Percentiles rank a stretch among this genome's conserved stretches.
phyloP scores from a whole-genome alignment of 2,113 vertebrate genomes.

The Gobius niger region DNA sequence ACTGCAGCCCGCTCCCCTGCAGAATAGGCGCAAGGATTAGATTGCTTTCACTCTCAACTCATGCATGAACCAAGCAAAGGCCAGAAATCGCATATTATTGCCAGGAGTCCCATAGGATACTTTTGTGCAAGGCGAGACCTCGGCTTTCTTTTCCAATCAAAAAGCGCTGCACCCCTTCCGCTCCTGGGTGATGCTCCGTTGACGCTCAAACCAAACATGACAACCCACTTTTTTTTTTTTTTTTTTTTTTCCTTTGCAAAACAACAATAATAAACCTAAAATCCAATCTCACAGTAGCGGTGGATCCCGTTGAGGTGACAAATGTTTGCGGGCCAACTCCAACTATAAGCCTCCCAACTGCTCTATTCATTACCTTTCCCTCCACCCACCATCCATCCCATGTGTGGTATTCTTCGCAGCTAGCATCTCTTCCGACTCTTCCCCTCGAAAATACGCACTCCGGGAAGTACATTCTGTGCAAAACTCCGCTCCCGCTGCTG shows the following conservation, averaged over 20 bases:
- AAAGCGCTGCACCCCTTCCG: slow-evolving; percentile 21
- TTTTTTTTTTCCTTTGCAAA: slow-evolving; percentile 54
- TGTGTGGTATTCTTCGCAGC: slow-evolving; percentile 62
- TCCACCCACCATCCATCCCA: slow-evolving; percentile 4
- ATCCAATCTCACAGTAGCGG: slow-evolving; percentile 72
- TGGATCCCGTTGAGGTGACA: slow-evolving; percentile 70
- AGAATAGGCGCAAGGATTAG: slow-evolving; percentile 40
- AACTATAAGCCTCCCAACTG: slow-evolving; percentile 61
- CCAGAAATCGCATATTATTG: slow-evolving; percentile 48
- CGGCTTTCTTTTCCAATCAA: slow-evolving; percentile 23
- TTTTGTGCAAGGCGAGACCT: slow-evolving; percentile 19
- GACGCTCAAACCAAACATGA: slow-evolving; percentile 30
- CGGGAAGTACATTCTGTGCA: slow-evolving; percentile 68
- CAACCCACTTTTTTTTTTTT: neutral
- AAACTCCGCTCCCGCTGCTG: slow-evolving; percentile 70
- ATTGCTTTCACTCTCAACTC: slow-evolving; percentile 52
- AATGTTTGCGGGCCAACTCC: slow-evolving; percentile 65
- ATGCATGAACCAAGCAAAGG: slow-evolving; percentile 49
- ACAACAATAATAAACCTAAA: slow-evolving; percentile 70
- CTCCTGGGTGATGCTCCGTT: slow-evolving; percentile 33
- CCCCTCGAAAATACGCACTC: slow-evolving; percentile 65
- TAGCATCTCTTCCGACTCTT: slow-evolving; percentile 42
- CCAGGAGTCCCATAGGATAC: slow-evolving; percentile 42
- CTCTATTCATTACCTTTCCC: slow-evolving; percentile 69
- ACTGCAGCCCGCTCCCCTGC: slow-evolving; percentile 18